Conservation (phyloP, 1,140 invertebrate genomes). For the Saccostrea cuccullata region DNA sequence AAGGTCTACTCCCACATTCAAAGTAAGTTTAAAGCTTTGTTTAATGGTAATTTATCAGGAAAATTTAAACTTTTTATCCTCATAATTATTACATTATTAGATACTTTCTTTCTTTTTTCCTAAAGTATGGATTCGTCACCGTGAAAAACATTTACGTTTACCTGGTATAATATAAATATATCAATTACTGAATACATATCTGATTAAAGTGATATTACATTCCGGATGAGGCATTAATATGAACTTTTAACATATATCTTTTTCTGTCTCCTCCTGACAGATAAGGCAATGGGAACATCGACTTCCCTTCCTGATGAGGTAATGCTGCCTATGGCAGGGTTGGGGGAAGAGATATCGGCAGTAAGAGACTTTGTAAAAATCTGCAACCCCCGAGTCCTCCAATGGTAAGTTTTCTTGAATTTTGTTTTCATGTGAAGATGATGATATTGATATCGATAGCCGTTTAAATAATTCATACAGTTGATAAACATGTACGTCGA, state of each 20-base stretch:
- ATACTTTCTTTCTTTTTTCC: not conserved
- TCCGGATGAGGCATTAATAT: not conserved
- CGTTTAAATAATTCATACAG: constrained; percentile 5
- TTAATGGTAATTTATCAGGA: not conserved
- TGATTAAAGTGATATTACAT: constrained; percentile 1
- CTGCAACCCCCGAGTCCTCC: not conserved
- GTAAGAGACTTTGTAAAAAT: not conserved
- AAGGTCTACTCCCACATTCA: constrained; percentile 10
- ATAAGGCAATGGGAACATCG: not conserved
- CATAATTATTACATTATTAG: not conserved
- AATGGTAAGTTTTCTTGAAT: constrained; percentile 12
- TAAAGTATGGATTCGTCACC: constrained; percentile 1
- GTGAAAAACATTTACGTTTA: constrained; percentile 1
- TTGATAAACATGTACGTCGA: not conserved
- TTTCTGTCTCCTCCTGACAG: not conserved
- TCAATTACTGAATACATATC: not conserved
- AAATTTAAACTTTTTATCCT: not conserved
- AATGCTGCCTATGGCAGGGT: not conserved
- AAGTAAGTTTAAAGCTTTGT: constrained; percentile 1
- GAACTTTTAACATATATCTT: not conserved
- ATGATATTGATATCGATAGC: not conserved
- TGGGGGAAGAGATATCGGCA: constrained; percentile 2
- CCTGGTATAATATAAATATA: not conserved
- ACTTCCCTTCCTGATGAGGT: not conserved
- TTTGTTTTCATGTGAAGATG: not conserved